Percentiles rank a stretch among this genome's conserved stretches.
phyloP scores from a whole-genome alignment of 92 coral and sea anemone genomes.

The Parazoanthus atlanticus region DNA sequence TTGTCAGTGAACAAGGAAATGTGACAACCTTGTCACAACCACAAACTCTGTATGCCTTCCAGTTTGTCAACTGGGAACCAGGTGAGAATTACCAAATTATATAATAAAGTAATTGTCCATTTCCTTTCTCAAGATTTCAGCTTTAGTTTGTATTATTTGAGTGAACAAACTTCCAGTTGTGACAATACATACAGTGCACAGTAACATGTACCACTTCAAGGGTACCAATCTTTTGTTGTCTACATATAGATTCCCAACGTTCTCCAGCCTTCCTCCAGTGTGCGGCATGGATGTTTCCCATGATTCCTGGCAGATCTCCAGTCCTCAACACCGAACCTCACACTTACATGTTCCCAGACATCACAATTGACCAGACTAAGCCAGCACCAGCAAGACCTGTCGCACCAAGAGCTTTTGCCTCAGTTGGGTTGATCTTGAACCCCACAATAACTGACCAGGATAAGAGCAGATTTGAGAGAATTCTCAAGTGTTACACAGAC shows the following conservation, averaged over 20 bases:
- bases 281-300: slow-evolving; percentile 97
- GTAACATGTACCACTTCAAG: too few species aligned
- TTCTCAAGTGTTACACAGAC: slow-evolving; percentile 90
- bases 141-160: too few species aligned
- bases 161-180: too few species aligned
- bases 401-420: slow-evolving; percentile 80
- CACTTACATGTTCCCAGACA: slow-evolving; percentile 97
- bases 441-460: slow-evolving; percentile 73
- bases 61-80: slow-evolving; percentile 83
- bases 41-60: slow-evolving; percentile 90
- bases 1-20: slow-evolving; percentile 89
- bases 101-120: neutral
- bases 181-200: too few species aligned
- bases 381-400: slow-evolving; percentile 54
- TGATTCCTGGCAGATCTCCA: slow-evolving; percentile 95
- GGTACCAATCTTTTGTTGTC: neutral
- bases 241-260: slow-evolving; percentile 57
- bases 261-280: slow-evolving; percentile 95
- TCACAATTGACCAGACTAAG: slow-evolving; percentile 67
- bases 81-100: slow-evolving; percentile 48
- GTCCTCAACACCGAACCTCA: slow-evolving; percentile 94
- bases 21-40: slow-evolving; percentile 90
- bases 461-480: slow-evolving; percentile 84
- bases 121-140: neutral
- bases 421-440: slow-evolving; percentile 92